Base-by-base conservation (phyloP, 1,140 invertebrate genomes). In the Trachymyrmex cornetzi region DNA sequence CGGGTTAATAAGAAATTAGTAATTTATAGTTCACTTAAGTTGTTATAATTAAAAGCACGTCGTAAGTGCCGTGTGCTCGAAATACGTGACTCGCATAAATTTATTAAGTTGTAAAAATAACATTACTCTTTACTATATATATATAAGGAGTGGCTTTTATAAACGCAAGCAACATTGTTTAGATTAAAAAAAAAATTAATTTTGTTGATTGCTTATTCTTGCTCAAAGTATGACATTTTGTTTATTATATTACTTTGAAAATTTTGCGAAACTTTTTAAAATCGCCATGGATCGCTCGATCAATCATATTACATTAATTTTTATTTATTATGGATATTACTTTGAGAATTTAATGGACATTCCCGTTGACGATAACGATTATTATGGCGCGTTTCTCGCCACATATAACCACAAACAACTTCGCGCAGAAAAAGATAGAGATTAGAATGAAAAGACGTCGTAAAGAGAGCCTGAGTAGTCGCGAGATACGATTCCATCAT, bases 31-130 rank as follows among this genome's bases (percentile, higher is more conserved):
- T 12, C 24, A 30, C 27, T 55, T 27, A 74, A 74, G 11, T 74
- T 74, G 19, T 74, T 74, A n/a, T 72, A 72, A 72, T 74, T 55
- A 74, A 74, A 55, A 19, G 24, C 69, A 30, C 69, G 48, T 72
- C 24, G 19, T 30, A 74, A 74, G 48, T 55, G 24, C 11, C 48
- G 48, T 27, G 48, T 74, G 24, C 16, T 71, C 69, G 48, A 72
- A 27, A 74, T 53, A 74, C 44, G 24, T 74, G 71, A 74, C 19
- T 30, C 4, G 48, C 27, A 24, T 72, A 72, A 72, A 53, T 53
- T 72, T 27, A 74, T 53, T 55, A 74, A n/a, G 19, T 74, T 74
- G 11, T 74, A 55, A 74, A 74, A 74, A 74, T 53, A 74, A n/a
- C 24, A 72, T 55, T n/a, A n/a, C 9, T 67, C 30, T 16, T 53